Evolutionary conservation across 2,888 invertebrate species (phyloP).

Genomic region (Neoascia interrupta): DNA sequence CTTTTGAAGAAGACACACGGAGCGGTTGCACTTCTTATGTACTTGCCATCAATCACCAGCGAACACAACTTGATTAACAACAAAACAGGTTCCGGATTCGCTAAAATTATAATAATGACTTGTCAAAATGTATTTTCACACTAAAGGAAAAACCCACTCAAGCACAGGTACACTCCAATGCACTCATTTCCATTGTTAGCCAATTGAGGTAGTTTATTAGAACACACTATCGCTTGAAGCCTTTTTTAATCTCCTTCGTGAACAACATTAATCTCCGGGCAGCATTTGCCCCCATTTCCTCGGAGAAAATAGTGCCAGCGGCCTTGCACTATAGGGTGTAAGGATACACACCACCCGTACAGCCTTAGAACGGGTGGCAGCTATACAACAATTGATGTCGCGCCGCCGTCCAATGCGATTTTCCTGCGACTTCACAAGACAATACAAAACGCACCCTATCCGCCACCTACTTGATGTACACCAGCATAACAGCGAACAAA

Average conservation of each 20-base stretch:
- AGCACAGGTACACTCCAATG: too few species aligned
- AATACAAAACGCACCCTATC: constrained; percentile 21
- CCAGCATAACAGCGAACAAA: constrained; percentile 11
- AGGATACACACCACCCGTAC: not conserved
- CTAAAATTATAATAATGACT: not conserved
- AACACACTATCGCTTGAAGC: constrained; percentile 17
- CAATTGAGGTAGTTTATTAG: constrained; percentile 67
- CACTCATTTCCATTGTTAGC: too few species aligned
- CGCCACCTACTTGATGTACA: not conserved
- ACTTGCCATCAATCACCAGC: too few species aligned
- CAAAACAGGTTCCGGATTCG: not conserved
- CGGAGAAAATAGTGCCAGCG: not conserved
- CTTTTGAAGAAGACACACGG: too few species aligned
- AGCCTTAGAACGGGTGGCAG: constrained; percentile 23
- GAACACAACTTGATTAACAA: not conserved
- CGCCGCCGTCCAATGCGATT: too few species aligned
- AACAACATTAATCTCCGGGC: constrained; percentile 59
- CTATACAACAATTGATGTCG: constrained; percentile 56
- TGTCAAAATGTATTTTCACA: too few species aligned
- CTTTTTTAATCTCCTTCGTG: constrained; percentile 46
- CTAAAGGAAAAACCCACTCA: too few species aligned
- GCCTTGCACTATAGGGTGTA: not conserved
- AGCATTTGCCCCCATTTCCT: constrained; percentile 3
- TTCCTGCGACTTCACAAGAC: constrained; percentile 56
- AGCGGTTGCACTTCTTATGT: too few species aligned